Evolutionary conservation across 1,140 invertebrate species (phyloP), one percentile per base, ranked within the genome.

Genomic region (Portunus trituberculatus): DNA sequence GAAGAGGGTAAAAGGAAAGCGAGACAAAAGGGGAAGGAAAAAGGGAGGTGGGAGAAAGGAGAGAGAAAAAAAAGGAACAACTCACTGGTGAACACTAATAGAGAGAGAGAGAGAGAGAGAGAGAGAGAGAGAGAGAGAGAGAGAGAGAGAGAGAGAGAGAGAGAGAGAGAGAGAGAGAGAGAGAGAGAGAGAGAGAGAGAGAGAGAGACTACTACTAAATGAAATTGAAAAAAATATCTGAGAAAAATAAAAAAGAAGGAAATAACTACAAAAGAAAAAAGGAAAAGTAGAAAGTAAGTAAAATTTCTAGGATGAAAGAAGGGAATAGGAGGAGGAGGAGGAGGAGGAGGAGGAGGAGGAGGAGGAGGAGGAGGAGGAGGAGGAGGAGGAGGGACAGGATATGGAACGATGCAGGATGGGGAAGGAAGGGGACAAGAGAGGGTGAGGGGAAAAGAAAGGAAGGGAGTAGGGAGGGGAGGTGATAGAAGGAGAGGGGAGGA

Each of bases 121-220:
- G 83, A 86, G 83, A 86, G 83, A 86, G 83, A 86, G 83, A 86
- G 39, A 39, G 39, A 39, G 83, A 86, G 83, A 86, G 83, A 86
- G 83, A 86, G 83, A 86, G 83, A 86, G 83, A 86, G 83, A 86
- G 83, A 86, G 83, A 86, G 39, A 39, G 39, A 39, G 83, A 86
- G 83, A 86, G 83, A 86, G 83, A 86, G 83, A 59, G 90, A 91
- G 90, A 59, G 48, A 59, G 90, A 48, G 90, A 91, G 90, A 52
- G 90, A 91, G 90, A 91, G 90, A 91, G 90, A 48, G 90, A 91
- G 90, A 91, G 90, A 91, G 48, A 67, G 48, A 91, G 90, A 91
- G 90, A 91, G 90, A 91, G 90, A 90, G 25, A 83, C 67, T 14
- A n/a, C 14, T 76, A 76, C 67, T 76, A n/a, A n/a, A n/a, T n/a